These are phyloP conservation scores for Chaetodon trifascialis DNA, from an alignment of 2,113 vertebrate genomes.

Conservation along the genomic window DNA sequence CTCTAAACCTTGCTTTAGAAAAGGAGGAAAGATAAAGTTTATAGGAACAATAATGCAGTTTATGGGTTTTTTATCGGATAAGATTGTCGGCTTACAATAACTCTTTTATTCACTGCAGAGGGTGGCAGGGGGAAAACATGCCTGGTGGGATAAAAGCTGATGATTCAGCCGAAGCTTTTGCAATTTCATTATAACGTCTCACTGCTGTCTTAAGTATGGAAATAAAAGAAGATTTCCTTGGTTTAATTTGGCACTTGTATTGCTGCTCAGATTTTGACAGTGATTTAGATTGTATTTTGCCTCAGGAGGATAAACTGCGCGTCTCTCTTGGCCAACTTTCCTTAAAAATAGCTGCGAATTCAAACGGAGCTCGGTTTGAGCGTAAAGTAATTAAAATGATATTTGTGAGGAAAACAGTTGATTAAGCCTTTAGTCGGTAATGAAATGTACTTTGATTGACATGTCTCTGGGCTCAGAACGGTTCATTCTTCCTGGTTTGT, in stretches of 20 bases:
- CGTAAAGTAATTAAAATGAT: slow-evolving; percentile 19
- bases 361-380: background rate
- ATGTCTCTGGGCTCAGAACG: background rate
- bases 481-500: background rate
- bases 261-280: background rate
- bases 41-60: too few species aligned
- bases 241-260: background rate
- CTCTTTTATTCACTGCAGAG: background rate
- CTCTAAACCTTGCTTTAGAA: background rate
- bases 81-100: background rate
- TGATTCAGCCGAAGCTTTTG: background rate
- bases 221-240: background rate
- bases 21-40: slow-evolving; percentile 14
- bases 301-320: slow-evolving; percentile 28
- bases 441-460: slow-evolving; percentile 10
- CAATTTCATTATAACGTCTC: background rate
- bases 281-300: slow-evolving; percentile 1
- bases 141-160: background rate
- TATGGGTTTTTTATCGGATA: background rate
- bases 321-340: background rate
- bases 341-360: slow-evolving; percentile 15
- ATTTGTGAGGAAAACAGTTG: slow-evolving; percentile 29
- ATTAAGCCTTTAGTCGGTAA: slow-evolving; percentile 17
- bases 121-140: background rate
- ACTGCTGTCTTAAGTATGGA: background rate